Percentiles rank a stretch among this genome's conserved stretches.
Conservation (phyloP, 2,888 invertebrate species). For the Euproctis similis region DNA sequence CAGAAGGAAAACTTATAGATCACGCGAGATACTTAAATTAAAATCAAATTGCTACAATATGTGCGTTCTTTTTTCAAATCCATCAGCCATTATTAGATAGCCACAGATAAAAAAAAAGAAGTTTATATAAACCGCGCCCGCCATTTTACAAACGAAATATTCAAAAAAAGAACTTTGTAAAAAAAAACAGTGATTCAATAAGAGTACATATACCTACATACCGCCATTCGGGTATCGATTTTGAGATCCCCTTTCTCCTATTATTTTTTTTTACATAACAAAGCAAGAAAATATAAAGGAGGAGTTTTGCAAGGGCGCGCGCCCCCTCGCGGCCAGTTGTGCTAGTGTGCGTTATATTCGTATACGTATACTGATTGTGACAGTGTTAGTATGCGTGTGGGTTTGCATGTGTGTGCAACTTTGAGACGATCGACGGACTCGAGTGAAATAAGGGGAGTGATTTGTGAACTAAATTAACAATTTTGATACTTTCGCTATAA, state of each 20-base stretch:
- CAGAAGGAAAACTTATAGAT: too few relatives aligned
- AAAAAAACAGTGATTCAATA: conserved; percentile 29
- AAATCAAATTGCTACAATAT: too few relatives aligned
- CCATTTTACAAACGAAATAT: conserved; percentile 11
- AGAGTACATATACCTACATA: conserved; percentile 49
- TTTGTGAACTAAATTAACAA: conserved; percentile 29
- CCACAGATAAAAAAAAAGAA: too few relatives aligned
- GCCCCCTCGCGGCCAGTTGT: conserved; percentile 37
- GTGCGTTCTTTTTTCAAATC: too few relatives aligned
- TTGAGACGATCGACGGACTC: conserved; percentile 69
- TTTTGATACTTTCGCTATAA: conserved; percentile 32
- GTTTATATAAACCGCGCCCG: too few relatives aligned
- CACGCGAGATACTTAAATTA: too few relatives aligned
- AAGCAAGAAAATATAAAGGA: conserved; percentile 72
- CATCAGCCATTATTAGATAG: too few relatives aligned
- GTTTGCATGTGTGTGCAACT: conserved; percentile 40
- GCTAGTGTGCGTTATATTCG: conserved; percentile 22
- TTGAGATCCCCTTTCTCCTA: conserved; percentile 69
- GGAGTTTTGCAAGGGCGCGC: conserved; percentile 66
- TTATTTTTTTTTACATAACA: conserved; percentile 74
- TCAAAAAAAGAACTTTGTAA: conserved; percentile 19
- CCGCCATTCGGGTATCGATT: conserved; percentile 67
- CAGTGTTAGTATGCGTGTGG: conserved; percentile 16
- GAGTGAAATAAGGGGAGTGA: conserved; percentile 63
- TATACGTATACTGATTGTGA: conserved; percentile 28